Evolutionary conservation across 2,113 vertebrate species (phyloP).

Genomic region (Okapia johnstoni): DNA sequence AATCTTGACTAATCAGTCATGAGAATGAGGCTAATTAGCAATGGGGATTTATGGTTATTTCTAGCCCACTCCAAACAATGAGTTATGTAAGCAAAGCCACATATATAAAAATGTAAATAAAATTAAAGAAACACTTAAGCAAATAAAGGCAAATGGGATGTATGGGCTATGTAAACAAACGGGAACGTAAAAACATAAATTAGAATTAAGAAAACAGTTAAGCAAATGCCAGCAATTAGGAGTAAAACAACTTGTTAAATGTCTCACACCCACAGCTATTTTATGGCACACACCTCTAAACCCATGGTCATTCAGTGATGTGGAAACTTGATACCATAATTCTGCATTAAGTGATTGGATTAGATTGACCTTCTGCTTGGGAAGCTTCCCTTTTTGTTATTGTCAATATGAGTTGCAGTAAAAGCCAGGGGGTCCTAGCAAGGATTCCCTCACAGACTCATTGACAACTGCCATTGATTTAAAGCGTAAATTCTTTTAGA

Average conservation of each 20-base stretch:
- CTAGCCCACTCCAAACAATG: slow-evolving; percentile 59
- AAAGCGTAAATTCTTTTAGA: slow-evolving; percentile 53
- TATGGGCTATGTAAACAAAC: slow-evolving; percentile 69
- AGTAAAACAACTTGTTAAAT: slow-evolving; percentile 67
- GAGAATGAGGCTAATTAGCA: slow-evolving; percentile 67
- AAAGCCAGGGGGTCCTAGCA: slow-evolving; percentile 23
- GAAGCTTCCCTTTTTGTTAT: slow-evolving; percentile 28
- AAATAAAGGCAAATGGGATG: slow-evolving; percentile 73
- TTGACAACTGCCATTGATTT: slow-evolving; percentile 32
- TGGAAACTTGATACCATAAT: slow-evolving; percentile 40
- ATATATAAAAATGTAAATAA: slow-evolving; percentile 72
- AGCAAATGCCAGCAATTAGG: slow-evolving; percentile 69
- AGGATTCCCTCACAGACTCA: slow-evolving; percentile 18
- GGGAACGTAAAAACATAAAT: slow-evolving; percentile 70
- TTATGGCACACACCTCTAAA: slow-evolving; percentile 48
- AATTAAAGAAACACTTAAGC: slow-evolving; percentile 72
- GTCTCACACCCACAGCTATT: slow-evolving; percentile 25
- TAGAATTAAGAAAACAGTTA: slow-evolving; percentile 73
- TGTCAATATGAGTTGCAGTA: slow-evolving; percentile 32
- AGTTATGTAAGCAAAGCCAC: slow-evolving; percentile 67
- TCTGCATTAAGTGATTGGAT: slow-evolving; percentile 35
- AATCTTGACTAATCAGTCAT: slow-evolving; percentile 72
- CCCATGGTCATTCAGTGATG: slow-evolving; percentile 35
- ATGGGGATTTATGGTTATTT: slow-evolving; percentile 69
- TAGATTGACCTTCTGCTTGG: slow-evolving; percentile 32